phyloP scores from a whole-genome alignment of 2,113 vertebrate genomes.

The Heterochromis multidens region DNA sequence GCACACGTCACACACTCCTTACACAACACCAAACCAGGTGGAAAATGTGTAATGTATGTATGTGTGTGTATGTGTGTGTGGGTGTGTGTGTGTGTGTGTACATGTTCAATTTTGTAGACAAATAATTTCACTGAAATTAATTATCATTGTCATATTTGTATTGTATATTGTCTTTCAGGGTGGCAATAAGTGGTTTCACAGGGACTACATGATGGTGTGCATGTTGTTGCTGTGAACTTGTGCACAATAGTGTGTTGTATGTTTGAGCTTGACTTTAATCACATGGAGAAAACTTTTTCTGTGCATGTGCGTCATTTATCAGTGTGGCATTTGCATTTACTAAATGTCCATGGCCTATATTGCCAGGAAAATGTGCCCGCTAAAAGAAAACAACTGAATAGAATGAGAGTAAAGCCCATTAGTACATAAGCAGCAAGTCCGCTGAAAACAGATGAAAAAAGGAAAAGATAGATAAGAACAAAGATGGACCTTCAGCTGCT shows the following conservation, averaged over 20 bases:
- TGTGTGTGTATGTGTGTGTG: background rate
- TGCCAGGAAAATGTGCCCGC: background rate
- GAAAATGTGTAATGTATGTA: background rate
- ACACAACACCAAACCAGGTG: background rate
- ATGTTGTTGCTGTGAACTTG: background rate
- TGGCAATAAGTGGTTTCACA: background rate
- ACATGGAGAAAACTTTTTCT: background rate
- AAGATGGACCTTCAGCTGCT: background rate
- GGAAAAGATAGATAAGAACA: background rate
- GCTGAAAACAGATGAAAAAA: background rate
- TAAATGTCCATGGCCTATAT: too few relatives aligned
- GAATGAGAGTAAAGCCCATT: background rate
- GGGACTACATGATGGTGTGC: background rate
- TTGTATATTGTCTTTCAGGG: background rate
- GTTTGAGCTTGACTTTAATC: background rate
- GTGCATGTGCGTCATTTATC: background rate
- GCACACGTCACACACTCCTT: background rate
- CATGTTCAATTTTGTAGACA: background rate
- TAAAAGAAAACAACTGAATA: background rate
- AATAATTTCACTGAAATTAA: background rate
- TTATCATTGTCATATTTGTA: background rate
- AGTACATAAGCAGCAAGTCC: background rate
- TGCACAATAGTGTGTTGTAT: background rate
- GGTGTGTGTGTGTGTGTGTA: accelerated
- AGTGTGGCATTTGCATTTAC: background rate